Conservation (phyloP, 2,797 vertebrate species). For the Pogonophryne albipinna region DNA sequence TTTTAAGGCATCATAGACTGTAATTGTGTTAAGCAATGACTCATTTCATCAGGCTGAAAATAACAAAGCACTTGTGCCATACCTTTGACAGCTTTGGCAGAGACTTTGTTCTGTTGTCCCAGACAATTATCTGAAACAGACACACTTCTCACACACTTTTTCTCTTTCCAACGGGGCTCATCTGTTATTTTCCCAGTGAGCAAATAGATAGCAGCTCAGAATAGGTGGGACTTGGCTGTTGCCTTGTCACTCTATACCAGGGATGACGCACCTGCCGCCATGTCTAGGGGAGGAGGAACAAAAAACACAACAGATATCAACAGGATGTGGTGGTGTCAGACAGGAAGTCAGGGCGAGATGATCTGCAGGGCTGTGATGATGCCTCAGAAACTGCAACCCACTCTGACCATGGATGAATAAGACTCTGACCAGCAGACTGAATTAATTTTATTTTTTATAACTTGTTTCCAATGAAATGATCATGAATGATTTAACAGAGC, state of each 20-base stretch:
- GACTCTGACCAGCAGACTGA: no score
- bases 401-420: no score
- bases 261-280: slow-evolving; percentile 65
- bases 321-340: slow-evolving; percentile 84
- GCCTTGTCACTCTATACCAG: slow-evolving; percentile 49
- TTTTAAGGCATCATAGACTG: no score
- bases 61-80: slow-evolving; percentile 38
- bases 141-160: slow-evolving; percentile 49
- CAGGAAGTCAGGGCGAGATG: slow-evolving; percentile 74
- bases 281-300: slow-evolving; percentile 30
- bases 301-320: slow-evolving; percentile 65
- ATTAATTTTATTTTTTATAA: no score
- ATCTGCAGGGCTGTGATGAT: slow-evolving; percentile 28
- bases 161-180: slow-evolving; percentile 45
- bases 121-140: slow-evolving; percentile 74
- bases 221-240: slow-evolving; percentile 59
- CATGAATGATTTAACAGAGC: no score
- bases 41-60: slow-evolving; percentile 38
- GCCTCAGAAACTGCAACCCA: not conserved
- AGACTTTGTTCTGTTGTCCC: slow-evolving; percentile 56
- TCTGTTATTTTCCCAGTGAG: slow-evolving; percentile 55
- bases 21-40: not conserved
- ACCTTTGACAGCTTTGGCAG: slow-evolving; percentile 37
- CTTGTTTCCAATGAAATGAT: no score
- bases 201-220: slow-evolving; percentile 52